A percentile compares a stretch with the other conserved stretches of the same genome.
These are phyloP conservation scores for Macrophya annulata DNA, from an alignment of 2,888 invertebrate species.

Conservation along the genomic window DNA sequence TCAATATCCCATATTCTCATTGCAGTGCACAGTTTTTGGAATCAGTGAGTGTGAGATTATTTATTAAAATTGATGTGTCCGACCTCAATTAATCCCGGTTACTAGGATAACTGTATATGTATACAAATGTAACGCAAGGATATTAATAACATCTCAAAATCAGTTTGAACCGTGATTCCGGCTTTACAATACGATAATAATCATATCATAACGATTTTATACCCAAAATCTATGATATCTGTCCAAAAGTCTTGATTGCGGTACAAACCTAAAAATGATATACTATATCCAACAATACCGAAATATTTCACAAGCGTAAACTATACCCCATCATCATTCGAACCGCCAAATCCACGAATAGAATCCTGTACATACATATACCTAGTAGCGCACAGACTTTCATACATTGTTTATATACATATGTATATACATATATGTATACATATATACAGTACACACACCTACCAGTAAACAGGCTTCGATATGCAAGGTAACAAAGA, in stretches of 20 bases:
- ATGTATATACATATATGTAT: background rate
- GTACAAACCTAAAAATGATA: background rate
- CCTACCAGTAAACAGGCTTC: slow-evolving; percentile 14
- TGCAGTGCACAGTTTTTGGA: background rate
- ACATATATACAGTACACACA: background rate
- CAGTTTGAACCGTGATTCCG: too few relatives aligned
- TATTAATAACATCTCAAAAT: background rate
- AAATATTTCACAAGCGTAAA: slow-evolving; percentile 17
- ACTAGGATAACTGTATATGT: background rate
- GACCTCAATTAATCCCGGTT: background rate
- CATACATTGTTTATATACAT: background rate
- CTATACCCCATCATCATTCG: slow-evolving; percentile 6
- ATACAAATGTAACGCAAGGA: slow-evolving; percentile 1
- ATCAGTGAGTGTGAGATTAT: background rate
- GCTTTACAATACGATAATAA: background rate
- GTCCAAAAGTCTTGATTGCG: background rate
- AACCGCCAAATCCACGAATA: slow-evolving; percentile 18
- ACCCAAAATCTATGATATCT: background rate
- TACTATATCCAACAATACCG: background rate
- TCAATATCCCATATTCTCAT: background rate
- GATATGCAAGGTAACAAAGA: slow-evolving; percentile 40
- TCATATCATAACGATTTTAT: background rate
- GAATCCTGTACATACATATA: background rate
- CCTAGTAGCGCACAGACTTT: background rate
- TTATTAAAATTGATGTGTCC: background rate